phyloP scores from a whole-genome alignment of 2,797 vertebrate species.

The Eulemur mongoz region DNA sequence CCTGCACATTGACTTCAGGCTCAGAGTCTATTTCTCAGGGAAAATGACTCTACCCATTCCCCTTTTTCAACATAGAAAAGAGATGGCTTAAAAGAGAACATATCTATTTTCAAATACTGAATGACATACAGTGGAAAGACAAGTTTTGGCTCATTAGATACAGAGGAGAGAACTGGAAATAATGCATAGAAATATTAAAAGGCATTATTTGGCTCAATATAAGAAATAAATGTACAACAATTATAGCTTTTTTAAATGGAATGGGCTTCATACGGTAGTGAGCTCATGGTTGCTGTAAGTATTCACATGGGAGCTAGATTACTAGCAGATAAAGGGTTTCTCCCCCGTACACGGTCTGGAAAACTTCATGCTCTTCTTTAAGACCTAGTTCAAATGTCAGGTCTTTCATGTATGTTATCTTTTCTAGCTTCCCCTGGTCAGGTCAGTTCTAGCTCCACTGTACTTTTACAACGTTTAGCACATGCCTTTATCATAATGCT shows the following conservation, averaged over 20 bases:
- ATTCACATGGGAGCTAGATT: background rate
- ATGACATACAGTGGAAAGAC: background rate
- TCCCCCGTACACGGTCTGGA: background rate
- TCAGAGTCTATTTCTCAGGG: background rate
- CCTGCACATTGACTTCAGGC: background rate
- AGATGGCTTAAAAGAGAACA: background rate
- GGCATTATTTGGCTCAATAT: background rate
- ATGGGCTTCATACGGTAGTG: background rate
- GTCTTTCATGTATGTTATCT: background rate
- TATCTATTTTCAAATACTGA: conserved; percentile 32
- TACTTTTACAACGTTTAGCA: background rate
- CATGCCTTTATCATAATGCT: background rate
- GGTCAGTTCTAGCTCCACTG: background rate
- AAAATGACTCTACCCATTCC: background rate
- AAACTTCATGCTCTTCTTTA: background rate
- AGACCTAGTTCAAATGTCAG: background rate
- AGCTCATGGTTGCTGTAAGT: background rate
- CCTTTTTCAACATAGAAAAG: background rate
- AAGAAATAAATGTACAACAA: background rate
- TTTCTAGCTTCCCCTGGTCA: background rate
- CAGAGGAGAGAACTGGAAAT: conserved; percentile 2
- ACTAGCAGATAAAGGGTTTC: background rate
- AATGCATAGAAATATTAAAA: background rate
- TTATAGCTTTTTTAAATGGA: conserved; percentile 12
- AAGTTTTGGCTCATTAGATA: background rate